Evolutionary conservation across 2,888 invertebrate genomes (phyloP).

Genomic region (Phasia obesa): DNA sequence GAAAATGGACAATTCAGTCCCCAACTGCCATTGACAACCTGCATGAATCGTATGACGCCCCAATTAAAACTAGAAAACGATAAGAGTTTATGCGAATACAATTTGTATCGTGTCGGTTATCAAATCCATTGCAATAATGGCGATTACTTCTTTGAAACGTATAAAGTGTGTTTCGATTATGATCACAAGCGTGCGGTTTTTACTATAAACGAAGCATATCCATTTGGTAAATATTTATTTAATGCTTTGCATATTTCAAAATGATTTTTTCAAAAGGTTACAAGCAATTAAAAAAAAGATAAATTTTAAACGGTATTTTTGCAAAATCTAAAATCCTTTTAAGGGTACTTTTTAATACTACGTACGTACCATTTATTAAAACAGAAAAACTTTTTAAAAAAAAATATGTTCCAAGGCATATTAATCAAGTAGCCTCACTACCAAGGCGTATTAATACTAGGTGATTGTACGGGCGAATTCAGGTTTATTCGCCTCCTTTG

Average conservation of each 20-base stretch:
- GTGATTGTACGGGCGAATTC: too few relatives aligned
- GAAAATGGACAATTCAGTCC: constrained; percentile 34
- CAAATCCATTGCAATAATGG: constrained; percentile 27
- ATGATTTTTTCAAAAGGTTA: too few relatives aligned
- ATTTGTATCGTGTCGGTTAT: constrained; percentile 57
- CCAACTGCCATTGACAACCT: neutral
- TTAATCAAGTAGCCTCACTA: too few relatives aligned
- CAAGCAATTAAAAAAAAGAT: too few relatives aligned
- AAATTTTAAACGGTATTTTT: too few relatives aligned
- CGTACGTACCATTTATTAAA: too few relatives aligned
- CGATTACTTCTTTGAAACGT: constrained; percentile 58
- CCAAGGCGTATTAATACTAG: too few relatives aligned
- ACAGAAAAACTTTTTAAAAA: too few relatives aligned
- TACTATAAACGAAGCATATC: constrained; percentile 61
- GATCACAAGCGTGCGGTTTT: constrained; percentile 40
- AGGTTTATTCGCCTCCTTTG: too few relatives aligned
- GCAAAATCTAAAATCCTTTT: too few relatives aligned
- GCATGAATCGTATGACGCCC: neutral
- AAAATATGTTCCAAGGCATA: too few relatives aligned
- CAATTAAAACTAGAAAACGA: constrained; percentile 35
- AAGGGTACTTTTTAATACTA: too few relatives aligned
- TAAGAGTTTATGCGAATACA: constrained; percentile 18
- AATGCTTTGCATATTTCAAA: neutral
- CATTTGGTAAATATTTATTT: constrained; percentile 39
- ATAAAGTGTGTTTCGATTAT: constrained; percentile 59